phyloP scores from a whole-genome alignment of 2,113 vertebrate species.

The Glareola pratincola region DNA sequence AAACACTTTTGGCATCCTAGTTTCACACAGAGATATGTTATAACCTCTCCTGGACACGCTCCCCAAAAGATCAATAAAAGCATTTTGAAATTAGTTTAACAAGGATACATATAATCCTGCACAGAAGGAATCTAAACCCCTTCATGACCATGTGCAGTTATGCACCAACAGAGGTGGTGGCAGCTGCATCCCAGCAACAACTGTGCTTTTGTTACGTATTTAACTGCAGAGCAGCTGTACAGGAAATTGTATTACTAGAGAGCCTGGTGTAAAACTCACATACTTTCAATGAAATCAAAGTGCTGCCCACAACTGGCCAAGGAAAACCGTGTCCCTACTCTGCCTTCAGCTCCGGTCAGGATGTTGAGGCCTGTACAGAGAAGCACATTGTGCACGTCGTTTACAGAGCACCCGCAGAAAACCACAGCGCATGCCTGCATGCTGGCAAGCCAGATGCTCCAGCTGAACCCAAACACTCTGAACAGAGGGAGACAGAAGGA shows the following conservation, averaged over 20 bases:
- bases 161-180: background rate
- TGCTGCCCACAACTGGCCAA: background rate
- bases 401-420: background rate
- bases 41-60: background rate
- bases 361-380: fast-evolving
- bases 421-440: fast-evolving
- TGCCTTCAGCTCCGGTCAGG: background rate
- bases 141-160: background rate
- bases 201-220: fast-evolving
- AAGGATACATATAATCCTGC: background rate
- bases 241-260: background rate
- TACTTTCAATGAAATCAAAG: background rate
- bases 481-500: background rate
- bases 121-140: background rate
- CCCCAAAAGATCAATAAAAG: background rate
- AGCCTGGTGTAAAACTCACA: background rate
- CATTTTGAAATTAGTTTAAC: background rate
- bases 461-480: background rate
- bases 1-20: background rate
- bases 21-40: background rate
- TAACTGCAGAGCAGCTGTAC: background rate
- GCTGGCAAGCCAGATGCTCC: background rate
- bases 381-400: background rate
- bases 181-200: background rate
- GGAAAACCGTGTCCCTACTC: background rate